Conservation (phyloP, 2,113 vertebrate species). For the Barnardius zonarius region DNA sequence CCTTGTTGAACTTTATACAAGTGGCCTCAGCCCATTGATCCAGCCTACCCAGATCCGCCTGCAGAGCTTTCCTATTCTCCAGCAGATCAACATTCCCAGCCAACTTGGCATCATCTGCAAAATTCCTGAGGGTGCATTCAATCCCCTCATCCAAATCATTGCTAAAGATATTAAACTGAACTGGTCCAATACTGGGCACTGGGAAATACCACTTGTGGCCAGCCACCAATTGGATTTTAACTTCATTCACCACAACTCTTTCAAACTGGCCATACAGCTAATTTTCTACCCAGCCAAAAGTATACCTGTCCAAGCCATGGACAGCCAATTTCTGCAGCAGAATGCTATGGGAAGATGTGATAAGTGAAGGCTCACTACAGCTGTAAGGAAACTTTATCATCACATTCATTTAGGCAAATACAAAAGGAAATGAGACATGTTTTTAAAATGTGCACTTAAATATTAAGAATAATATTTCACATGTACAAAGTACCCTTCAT, state of each 20-base stretch:
- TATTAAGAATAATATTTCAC: neutral
- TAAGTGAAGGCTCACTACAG: neutral
- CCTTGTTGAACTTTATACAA: neutral
- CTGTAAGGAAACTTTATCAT: neutral
- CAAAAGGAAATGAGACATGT: neutral
- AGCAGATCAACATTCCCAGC: neutral
- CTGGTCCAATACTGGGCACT: too few species aligned
- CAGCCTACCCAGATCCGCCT: neutral
- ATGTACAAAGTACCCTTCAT: neutral
- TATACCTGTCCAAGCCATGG: neutral
- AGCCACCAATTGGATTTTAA: neutral
- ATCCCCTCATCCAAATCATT: neutral
- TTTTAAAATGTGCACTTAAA: neutral
- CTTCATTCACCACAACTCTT: neutral
- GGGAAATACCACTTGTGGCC: neutral
- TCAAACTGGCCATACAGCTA: neutral
- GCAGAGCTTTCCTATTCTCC: too few species aligned
- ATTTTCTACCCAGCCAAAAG: neutral
- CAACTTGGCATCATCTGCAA: too few species aligned
- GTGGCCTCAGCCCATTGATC: neutral
- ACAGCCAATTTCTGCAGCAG: neutral
- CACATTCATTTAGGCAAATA: neutral
- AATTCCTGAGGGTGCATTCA: neutral
- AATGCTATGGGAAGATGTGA: neutral
- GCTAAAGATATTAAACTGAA: neutral